Evolutionary conservation across 2,888 invertebrate species (phyloP).

Genomic region (Aleiodes leptofemur): DNA sequence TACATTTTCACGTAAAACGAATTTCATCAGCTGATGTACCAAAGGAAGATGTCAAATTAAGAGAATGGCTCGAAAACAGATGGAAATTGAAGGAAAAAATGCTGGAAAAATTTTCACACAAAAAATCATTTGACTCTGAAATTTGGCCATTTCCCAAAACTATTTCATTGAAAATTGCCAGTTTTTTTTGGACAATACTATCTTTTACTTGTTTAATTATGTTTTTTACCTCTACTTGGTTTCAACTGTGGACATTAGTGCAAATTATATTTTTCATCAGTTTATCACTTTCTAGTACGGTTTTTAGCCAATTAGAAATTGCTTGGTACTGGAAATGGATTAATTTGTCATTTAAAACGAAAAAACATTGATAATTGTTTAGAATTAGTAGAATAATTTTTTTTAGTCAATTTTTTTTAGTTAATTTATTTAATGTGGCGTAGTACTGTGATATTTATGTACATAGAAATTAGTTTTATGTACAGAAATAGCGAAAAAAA

Average conservation of each 20-base stretch:
- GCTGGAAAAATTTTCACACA: conserved; percentile 79
- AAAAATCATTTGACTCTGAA: conserved; percentile 75
- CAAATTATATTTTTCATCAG: conserved; percentile 66
- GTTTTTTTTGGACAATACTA: conserved; percentile 82
- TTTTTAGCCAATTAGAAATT: conserved; percentile 72
- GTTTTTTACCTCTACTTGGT: conserved; percentile 68
- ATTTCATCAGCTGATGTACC: conserved; percentile 80
- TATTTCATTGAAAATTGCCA: conserved; percentile 77
- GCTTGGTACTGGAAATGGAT: conserved; percentile 71
- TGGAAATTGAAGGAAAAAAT: conserved; percentile 83
- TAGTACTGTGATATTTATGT: conserved; percentile 61
- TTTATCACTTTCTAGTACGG: conserved; percentile 67
- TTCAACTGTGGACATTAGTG: conserved; percentile 68
- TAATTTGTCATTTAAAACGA: conserved; percentile 10
- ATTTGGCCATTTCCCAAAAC: conserved; percentile 70
- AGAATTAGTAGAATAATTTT: not conserved
- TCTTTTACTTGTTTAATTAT: conserved; percentile 65
- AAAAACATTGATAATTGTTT: not conserved
- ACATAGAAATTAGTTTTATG: conserved; percentile 47
- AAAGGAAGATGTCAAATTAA: conserved; percentile 77
- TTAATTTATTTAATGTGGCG: conserved; percentile 26
- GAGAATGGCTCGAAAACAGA: conserved; percentile 80
- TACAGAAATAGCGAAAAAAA: not conserved
- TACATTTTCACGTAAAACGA: conserved; percentile 86
- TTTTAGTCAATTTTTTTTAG: not conserved